These are phyloP conservation scores for Cephalopachus bancanus DNA, from an alignment of 2,797 vertebrate species.

Conservation along the genomic window DNA sequence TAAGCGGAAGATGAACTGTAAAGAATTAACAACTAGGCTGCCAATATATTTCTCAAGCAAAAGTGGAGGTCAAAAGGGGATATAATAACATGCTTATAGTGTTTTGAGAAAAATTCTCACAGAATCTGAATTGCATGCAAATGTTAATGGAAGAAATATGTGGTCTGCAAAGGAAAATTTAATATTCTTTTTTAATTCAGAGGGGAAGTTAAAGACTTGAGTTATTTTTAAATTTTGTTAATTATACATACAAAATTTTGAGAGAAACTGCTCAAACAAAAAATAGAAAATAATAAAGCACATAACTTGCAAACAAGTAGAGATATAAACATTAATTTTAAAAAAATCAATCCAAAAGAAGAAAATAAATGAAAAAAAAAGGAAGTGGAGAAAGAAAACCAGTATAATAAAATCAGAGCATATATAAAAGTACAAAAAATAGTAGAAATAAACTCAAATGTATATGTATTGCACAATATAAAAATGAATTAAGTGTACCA, in stretches of 20 bases:
- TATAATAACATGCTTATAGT: neutral
- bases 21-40: too few relatives aligned
- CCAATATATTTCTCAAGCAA: too few relatives aligned
- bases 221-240: neutral
- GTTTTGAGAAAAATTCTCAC: neutral
- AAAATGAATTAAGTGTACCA: neutral
- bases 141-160: neutral
- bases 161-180: neutral
- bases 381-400: neutral
- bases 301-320: neutral
- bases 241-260: neutral
- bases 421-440: neutral
- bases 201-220: neutral
- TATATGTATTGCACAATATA: neutral
- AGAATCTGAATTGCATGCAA: neutral
- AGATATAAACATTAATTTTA: neutral
- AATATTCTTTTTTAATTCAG: neutral
- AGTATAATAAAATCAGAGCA: neutral
- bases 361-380: neutral
- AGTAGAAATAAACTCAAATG: neutral
- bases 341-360: neutral
- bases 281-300: neutral
- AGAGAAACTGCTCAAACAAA: neutral
- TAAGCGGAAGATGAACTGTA: too few relatives aligned
- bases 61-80: neutral